Evolutionary conservation across 2,113 vertebrate species (phyloP), one percentile per base, ranked within the genome.

Genomic region (Plotosus lineatus): DNA sequence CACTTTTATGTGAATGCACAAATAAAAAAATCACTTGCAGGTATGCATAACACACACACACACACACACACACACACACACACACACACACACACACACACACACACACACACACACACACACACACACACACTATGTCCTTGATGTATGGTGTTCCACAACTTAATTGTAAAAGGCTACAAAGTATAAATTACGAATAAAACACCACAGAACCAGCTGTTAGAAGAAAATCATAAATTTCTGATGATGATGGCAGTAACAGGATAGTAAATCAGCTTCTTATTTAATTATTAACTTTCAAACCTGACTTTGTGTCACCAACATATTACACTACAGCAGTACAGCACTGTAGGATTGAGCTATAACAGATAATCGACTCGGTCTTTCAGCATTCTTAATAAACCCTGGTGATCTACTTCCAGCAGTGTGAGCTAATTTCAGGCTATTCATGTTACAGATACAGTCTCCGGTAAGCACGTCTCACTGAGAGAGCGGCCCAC

Each of bases 361-460:
- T n/a, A 28, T 33, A 31, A 61, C n/a, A 9, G 8, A 19, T 60
- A 4, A 23, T 10, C 38, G 12, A 28, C 48, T 26, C 1, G 75
- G 33, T 68, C 56, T 63, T 17, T 81, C n/a, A 42, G 28, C 83
- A 86, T 85, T 87, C 89, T 89, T 92, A 93, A 92, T 92, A 89
- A 87, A 83, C 89, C 90, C 91, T 91, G 91, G 91, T 91, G 90
- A 81, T 63, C 83, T 61, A 84, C 83, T 91, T 91, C 90, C 91
- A 88, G 84, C 78, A 87, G 91, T 89, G 89, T 53, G 84, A 87
- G 88, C 89, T 92, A 90, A 92, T 93, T 93, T 93, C 91, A 92
- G 93, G 91, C 85, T 91, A 82, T 88, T 91, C 87, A 91, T 90
- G 87, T 88, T 90, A 92, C 91, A 90, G 90, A 92, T 92, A 90